phyloP scores from a whole-genome alignment of 1,140 invertebrate genomes.

The Ganaspis sp. region DNA sequence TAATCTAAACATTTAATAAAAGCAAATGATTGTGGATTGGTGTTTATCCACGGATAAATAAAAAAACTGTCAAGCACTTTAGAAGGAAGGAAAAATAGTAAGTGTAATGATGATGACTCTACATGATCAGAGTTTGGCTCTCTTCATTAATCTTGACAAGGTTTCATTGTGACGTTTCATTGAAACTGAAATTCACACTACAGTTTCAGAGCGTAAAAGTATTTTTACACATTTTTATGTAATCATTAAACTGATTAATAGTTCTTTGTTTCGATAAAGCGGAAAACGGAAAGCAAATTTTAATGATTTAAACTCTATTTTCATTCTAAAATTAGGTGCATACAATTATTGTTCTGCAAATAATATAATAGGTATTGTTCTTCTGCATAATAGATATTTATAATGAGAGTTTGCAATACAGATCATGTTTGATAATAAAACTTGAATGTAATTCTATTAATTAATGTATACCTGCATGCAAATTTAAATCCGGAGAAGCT shows the following conservation, averaged over 20 bases:
- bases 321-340: not conserved
- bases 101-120: not conserved
- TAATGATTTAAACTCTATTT: not conserved
- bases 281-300: not conserved
- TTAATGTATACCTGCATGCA: no score
- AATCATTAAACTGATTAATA: slow-evolving; percentile 4
- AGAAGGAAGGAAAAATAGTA: not conserved
- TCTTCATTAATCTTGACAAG: slow-evolving; percentile 29
- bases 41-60: no score
- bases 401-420: not conserved
- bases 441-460: no score
- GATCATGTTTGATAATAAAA: not conserved
- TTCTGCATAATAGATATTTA: no score
- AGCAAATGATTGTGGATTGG: no score
- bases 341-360: no score
- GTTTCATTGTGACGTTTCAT: slow-evolving; percentile 17
- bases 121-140: not conserved
- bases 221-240: slow-evolving; percentile 4
- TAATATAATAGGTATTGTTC: not conserved
- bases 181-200: slow-evolving; percentile 21
- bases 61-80: no score
- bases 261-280: not conserved
- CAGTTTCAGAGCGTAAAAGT: not conserved
- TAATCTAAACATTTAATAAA: no score
- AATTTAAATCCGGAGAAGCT: no score